Evolutionary conservation across 2,888 invertebrate genomes (phyloP), one percentile per base, ranked within the genome.

Genomic region (Pocota personata): DNA sequence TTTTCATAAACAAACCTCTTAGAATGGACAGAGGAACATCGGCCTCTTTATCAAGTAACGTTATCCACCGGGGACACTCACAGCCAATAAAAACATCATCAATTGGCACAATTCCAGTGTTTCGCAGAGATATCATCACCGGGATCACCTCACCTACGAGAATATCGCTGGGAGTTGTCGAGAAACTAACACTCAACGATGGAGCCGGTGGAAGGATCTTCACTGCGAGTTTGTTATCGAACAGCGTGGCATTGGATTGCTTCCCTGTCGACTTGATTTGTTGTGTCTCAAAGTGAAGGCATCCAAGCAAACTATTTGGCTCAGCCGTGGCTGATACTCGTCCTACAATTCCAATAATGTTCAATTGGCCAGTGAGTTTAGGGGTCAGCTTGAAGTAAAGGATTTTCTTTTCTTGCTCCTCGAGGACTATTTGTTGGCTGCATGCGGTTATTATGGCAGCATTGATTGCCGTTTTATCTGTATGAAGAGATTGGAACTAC

Each of bases 181-280:
- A 93, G 89, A 96, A 96, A 48, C 93, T 93, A 1, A 96, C 94
- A 94, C 97, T 96, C 89, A 98, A 93, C 89, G 96, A 95, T 0
- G 98, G 97, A 84, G 97, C 95, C 87, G 95, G 94, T 12, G 96
- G 95, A 55, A 96, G 95, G 64, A 98, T 94, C 87, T 94, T 94
- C 73, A 98, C 95, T 88, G 95, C 94, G 67, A 98, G 93, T 87
- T 96, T 94, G 88, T 95, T 94, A 90, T 97, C 96, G 50, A 90
- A 89, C 32, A 91, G 83, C 0, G 76, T 71, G 24, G 64, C 50
- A 37, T 84, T 75, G 7, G 88, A 88, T 37, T 88, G 88, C 69
- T 89, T 89, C 37, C 90, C 90, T 2, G 88, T 89, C 1, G 89
- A 88, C 55, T 91, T 91, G 21, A 92, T 89, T 19, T 89, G 89